Evolutionary conservation across 2,888 invertebrate genomes (phyloP).

Genomic region (Erebia ligea): DNA sequence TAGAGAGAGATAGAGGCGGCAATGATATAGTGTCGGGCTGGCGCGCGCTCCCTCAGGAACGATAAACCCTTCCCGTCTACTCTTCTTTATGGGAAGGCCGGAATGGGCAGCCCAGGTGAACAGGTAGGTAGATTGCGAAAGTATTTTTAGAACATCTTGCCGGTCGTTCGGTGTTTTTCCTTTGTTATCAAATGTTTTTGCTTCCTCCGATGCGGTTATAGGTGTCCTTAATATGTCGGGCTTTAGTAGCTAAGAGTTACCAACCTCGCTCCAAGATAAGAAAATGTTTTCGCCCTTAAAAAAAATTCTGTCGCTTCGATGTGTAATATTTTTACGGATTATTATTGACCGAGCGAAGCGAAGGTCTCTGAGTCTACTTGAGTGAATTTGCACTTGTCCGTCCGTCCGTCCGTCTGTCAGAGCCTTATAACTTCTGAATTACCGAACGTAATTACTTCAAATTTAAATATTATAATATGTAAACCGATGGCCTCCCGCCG

Average conservation of each 20-base stretch:
- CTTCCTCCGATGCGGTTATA: constrained; percentile 57
- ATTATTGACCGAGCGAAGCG: no score
- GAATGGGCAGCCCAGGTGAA: constrained; percentile 81
- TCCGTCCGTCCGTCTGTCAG: no score
- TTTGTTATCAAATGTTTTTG: constrained; percentile 79
- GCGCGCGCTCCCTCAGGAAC: constrained; percentile 77
- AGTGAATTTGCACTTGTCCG: no score
- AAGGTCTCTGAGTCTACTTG: no score
- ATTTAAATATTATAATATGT: no score
- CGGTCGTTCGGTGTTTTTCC: constrained; percentile 78
- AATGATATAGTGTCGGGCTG: constrained; percentile 82
- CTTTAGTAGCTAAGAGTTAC: constrained; percentile 40
- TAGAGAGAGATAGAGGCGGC: constrained; percentile 73
- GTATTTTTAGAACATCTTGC: constrained; percentile 82
- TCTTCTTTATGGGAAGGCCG: constrained; percentile 82
- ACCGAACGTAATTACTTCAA: no score
- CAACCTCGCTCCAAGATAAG: constrained; percentile 40
- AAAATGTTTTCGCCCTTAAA: constrained; percentile 39
- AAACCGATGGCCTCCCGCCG: no score
- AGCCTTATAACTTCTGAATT: no score
- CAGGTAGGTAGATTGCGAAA: constrained; percentile 80
- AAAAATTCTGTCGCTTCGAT: constrained; percentile 22
- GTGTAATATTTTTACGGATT: constrained; percentile 7
- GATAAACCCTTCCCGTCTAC: constrained; percentile 82
- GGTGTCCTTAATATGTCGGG: constrained; percentile 57